Evolutionary conservation across 2,797 vertebrate species (phyloP), one percentile per base, ranked within the genome.

Genomic region (Ciconia nigra): DNA sequence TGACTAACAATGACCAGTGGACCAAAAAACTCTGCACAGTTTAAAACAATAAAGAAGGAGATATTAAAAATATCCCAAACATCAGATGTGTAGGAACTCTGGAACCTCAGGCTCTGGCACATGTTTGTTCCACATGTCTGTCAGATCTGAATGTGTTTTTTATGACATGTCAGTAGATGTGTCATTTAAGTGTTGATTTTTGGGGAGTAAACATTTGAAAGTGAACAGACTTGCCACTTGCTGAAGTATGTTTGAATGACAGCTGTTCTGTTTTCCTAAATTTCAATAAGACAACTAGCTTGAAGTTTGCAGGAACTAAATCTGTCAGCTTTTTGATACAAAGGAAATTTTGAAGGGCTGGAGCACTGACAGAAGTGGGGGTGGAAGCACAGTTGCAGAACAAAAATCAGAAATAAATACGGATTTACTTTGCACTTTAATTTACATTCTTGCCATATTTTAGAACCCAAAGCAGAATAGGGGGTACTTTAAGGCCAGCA

Each of bases 271-370:
- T 78, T 96, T 95, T 78, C 71, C 83, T 83, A 54, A 84, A 89
- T 91, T 93, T 88, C 87, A 70, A n/a, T 71, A 73, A 59, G 88
- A 65, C 94, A 87, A 82, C 47, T 59, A 70, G 82, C 49, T 72
- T 73, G 59, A 83, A 89, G 67, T 89, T 92, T 85, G 89, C 80
- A 72, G 83, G 86, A 96, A 67, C 67, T 96, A 83, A 83, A 95
- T 95, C 92, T 97, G 93, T 81, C 88, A 80, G 59, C n/a, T 96
- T 95, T 91, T 70, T 89, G 78, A 92, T 96, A 93, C 91, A 95
- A 96, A 93, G 81, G 59, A 47, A 94, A 65, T 67, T 73, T 69
- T 74, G 76, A 24, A 71, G 67, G 71, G 47, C 42, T 80, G 74
- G 59, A 90, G 61, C 58, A 31, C 77, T 92, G 86, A 78, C 78